Conservation (phyloP, 2,888 invertebrate species). For the Polydesmus complanatus region DNA sequence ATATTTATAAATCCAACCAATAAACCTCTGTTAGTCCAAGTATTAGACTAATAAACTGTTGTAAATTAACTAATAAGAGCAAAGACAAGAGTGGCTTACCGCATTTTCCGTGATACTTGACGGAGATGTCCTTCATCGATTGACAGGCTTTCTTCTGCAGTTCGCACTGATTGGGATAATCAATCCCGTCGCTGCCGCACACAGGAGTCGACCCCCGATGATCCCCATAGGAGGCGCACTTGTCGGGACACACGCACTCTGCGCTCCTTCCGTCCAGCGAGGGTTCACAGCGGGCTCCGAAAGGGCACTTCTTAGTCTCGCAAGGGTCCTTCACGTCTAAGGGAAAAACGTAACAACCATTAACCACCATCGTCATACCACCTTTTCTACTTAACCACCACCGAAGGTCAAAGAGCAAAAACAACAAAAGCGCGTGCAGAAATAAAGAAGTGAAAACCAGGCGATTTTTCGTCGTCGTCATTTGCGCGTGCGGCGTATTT, state of each 20-base stretch:
- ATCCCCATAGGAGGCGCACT: conserved; percentile 70
- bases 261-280: conserved; percentile 52
- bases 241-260: conserved; percentile 61
- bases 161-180: conserved; percentile 35
- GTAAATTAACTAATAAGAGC: too few species aligned
- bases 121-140: conserved; percentile 31
- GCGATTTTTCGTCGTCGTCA: too few species aligned
- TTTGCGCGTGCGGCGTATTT: too few species aligned
- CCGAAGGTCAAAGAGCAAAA: too few species aligned
- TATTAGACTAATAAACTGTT: too few species aligned
- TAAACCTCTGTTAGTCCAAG: too few species aligned
- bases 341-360: conserved; percentile 41
- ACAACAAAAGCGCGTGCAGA: not conserved
- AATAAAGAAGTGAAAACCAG: not conserved
- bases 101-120: conserved; percentile 37
- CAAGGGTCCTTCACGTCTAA: conserved; percentile 59
- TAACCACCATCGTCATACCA: too few species aligned
- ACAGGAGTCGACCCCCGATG: conserved; percentile 62
- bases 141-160: conserved; percentile 32
- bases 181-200: conserved; percentile 42
- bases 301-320: conserved; percentile 49
- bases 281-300: conserved; percentile 51
- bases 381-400: too few species aligned
- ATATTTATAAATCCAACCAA: too few species aligned
- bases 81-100: too few species aligned